Percentiles rank a stretch among this genome's conserved stretches.
Evolutionary conservation across 2,113 vertebrate genomes (phyloP).

Genomic region (Antennarius striatus): DNA sequence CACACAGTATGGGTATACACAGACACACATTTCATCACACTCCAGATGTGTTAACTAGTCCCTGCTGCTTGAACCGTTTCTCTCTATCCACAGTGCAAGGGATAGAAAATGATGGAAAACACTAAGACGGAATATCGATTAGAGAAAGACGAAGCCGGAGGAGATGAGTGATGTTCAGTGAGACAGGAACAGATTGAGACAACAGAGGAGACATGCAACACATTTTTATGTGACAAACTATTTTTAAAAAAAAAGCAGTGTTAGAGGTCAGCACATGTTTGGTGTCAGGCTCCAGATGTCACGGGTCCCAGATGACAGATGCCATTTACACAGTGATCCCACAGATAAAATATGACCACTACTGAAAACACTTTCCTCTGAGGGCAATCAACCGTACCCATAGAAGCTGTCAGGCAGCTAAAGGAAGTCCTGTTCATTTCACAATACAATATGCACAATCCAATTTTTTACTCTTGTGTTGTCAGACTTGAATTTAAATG

Average conservation of each 20-base stretch:
- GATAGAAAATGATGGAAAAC: constrained; percentile 5
- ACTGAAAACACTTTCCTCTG: constrained; percentile 5
- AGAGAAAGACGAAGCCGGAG: constrained; percentile 11
- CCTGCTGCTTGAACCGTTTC: constrained; percentile 29
- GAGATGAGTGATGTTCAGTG: constrained; percentile 22
- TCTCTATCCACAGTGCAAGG: not conserved
- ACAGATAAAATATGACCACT: constrained; percentile 33
- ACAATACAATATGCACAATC: constrained; percentile 7
- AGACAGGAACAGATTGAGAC: constrained; percentile 33
- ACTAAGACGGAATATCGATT: constrained; percentile 23
- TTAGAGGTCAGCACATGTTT: constrained; percentile 30
- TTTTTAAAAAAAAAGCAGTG: constrained; percentile 20
- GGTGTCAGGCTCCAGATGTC: constrained; percentile 46
- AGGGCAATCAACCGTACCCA: not conserved
- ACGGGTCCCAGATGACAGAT: constrained; percentile 38
- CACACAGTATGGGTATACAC: no score
- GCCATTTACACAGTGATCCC: constrained; percentile 31
- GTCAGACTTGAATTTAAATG: constrained; percentile 7
- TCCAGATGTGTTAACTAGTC: constrained; percentile 50
- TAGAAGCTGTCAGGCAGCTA: not conserved
- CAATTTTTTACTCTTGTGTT: not conserved
- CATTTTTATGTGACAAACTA: constrained; percentile 33
- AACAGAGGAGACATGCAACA: constrained; percentile 14
- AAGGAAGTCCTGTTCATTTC: constrained; percentile 22
- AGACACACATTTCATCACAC: not conserved